Evolutionary conservation across 2,888 invertebrate genomes (phyloP).

Genomic region (Synanthedon formicaeformis): DNA sequence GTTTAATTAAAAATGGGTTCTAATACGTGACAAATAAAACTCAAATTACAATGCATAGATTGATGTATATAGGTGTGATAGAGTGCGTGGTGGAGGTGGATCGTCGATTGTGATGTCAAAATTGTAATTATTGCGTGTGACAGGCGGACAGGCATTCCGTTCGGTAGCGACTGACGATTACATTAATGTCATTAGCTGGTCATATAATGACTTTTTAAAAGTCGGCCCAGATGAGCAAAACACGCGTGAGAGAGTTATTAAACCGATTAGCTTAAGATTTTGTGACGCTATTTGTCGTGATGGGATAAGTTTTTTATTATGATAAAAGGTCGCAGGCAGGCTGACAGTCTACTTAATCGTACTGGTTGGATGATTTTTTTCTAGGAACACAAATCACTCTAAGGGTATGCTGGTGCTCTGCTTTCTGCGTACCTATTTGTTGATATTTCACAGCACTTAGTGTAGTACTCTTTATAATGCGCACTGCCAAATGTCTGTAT

Average conservation of each 20-base stretch:
- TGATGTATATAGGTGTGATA: no score
- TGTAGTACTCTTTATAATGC: no score
- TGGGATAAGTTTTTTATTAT: no score
- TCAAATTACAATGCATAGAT: conserved; percentile 3
- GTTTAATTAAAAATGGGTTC: background rate
- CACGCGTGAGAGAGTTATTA: conserved; percentile 7
- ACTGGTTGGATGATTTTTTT: no score
- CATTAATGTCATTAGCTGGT: conserved; percentile 51
- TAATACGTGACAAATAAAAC: conserved; percentile 4
- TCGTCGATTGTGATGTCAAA: conserved; percentile 33
- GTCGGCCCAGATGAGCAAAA: conserved; percentile 16
- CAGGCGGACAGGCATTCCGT: conserved; percentile 32
- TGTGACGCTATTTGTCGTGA: no score
- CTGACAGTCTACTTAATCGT: no score
- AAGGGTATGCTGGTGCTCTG: no score
- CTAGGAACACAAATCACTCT: no score
- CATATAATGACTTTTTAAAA: conserved; percentile 43
- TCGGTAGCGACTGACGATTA: conserved; percentile 53
- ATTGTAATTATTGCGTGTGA: conserved; percentile 32
- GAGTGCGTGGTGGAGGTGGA: conserved; percentile 3
- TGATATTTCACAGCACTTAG: no score
- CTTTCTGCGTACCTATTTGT: no score
- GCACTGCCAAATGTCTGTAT: no score
- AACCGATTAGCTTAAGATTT: background rate
- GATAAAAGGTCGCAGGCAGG: no score